Conservation (phyloP, 2,113 vertebrate genomes). For the Uria lomvia region DNA sequence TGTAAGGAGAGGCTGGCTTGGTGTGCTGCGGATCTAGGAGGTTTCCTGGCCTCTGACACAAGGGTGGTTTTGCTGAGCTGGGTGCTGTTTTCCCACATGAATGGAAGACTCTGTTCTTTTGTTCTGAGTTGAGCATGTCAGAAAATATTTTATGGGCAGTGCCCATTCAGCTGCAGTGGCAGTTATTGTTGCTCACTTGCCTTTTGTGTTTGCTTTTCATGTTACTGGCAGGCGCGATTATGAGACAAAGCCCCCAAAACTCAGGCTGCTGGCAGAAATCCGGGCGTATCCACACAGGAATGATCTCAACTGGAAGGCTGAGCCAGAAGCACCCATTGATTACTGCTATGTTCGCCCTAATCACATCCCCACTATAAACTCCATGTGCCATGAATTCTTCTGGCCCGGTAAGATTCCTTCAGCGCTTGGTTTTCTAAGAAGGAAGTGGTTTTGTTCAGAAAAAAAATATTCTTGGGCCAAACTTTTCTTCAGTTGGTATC, state of each 20-base stretch:
- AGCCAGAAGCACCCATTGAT: conserved; percentile 86
- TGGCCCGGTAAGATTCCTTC: conserved; percentile 87
- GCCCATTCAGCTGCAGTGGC: not conserved
- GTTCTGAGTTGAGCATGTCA: not conserved
- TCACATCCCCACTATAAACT: conserved; percentile 95
- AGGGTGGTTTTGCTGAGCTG: not conserved
- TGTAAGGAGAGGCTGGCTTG: not conserved
- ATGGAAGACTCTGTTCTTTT: not conserved
- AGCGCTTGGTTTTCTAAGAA: not conserved
- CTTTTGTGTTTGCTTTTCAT: conserved; percentile 43
- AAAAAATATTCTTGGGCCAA: not conserved
- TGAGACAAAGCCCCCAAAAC: conserved; percentile 88
- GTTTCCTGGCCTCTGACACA: not conserved
- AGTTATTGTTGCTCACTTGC: not conserved
- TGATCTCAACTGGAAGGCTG: conserved; percentile 80
- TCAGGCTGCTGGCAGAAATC: conserved; percentile 87
- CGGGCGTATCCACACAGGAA: conserved; percentile 76
- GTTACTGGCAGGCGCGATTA: conserved; percentile 85
- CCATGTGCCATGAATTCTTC: conserved; percentile 96
- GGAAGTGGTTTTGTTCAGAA: not conserved
- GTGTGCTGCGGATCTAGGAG: fast-evolving
- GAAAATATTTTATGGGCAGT: not conserved
- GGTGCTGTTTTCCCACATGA: not conserved
- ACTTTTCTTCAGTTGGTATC: not conserved
- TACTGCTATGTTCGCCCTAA: conserved; percentile 95